Percentiles rank a stretch among this genome's conserved stretches.
Conservation (phyloP, 23 tunicate genomes). For the Diplosoma virens region DNA sequence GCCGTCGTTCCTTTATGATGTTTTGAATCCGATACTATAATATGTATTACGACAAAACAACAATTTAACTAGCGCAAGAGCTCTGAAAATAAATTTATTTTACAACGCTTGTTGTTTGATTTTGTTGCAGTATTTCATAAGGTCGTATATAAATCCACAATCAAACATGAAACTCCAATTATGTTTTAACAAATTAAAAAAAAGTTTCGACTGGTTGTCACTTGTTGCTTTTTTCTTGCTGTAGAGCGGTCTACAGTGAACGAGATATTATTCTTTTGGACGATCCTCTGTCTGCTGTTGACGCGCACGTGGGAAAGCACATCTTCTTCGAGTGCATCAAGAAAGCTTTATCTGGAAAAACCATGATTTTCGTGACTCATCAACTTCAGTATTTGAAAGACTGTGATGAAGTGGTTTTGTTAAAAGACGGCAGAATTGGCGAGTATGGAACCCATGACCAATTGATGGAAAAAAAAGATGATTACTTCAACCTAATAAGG, state of each 20-base stretch:
- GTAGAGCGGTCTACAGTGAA: slow-evolving; percentile 91
- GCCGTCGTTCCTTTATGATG: too few relatives aligned
- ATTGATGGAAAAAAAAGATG: slow-evolving; percentile 41
- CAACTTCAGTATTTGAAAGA: slow-evolving; percentile 91
- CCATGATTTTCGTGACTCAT: slow-evolving; percentile 93
- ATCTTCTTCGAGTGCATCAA: slow-evolving; percentile 94
- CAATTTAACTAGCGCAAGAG: too few relatives aligned
- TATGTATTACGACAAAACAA: too few relatives aligned
- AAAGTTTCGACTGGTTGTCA: too few relatives aligned
- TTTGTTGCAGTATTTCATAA: too few relatives aligned
- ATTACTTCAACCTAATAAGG: slow-evolving; percentile 33
- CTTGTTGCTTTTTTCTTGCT: too few relatives aligned
- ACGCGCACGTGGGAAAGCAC: slow-evolving; percentile 97
- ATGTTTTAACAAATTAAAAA: too few relatives aligned
- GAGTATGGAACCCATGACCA: slow-evolving; percentile 84
- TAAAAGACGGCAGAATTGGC: slow-evolving; percentile 78
- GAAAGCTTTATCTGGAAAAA: slow-evolving; percentile 49
- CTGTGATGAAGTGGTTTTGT: slow-evolving; percentile 83
- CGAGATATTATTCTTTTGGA: slow-evolving; percentile 80
- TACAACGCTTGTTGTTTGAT: too few relatives aligned
- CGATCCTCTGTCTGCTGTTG: slow-evolving; percentile 98
- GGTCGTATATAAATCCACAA: too few relatives aligned
- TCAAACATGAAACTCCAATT: too few relatives aligned
- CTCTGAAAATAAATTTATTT: too few relatives aligned
- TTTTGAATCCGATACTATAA: too few relatives aligned